Conservation (phyloP, 1,140 invertebrate genomes). For the Helicoverpa zea region DNA sequence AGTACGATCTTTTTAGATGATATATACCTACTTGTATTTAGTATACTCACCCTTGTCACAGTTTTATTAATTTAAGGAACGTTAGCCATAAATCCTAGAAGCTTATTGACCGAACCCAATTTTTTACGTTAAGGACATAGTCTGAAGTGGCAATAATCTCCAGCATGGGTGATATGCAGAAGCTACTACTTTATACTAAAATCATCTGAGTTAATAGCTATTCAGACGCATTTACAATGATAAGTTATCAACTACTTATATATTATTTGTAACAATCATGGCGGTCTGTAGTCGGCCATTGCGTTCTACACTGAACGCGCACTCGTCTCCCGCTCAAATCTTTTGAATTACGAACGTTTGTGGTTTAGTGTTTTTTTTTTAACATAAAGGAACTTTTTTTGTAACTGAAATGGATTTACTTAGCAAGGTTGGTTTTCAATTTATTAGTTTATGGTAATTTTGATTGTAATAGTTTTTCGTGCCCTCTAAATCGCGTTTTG, state of each 20-base stretch:
- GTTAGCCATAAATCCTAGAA: too few relatives aligned
- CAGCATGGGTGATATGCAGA: too few relatives aligned
- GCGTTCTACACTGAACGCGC: conserved; percentile 25
- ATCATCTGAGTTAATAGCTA: conserved; percentile 37
- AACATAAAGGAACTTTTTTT: not conserved
- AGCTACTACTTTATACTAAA: conserved; percentile 1
- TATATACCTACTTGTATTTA: too few relatives aligned
- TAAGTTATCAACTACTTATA: conserved; percentile 48
- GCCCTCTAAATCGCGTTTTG: conserved; percentile 17
- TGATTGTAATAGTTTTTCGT: conserved; percentile 4
- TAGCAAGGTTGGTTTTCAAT: conserved; percentile 45
- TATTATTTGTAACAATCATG: conserved; percentile 39
- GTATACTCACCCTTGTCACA: too few relatives aligned
- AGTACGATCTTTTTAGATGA: too few relatives aligned
- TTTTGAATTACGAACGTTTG: conserved; percentile 30
- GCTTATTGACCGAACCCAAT: too few relatives aligned
- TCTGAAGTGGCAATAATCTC: too few relatives aligned
- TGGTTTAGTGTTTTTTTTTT: conserved; percentile 42
- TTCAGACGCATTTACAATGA: conserved; percentile 38
- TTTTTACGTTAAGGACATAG: too few relatives aligned
- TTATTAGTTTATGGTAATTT: conserved; percentile 12
- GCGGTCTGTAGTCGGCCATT: conserved; percentile 45
- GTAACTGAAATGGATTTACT: conserved; percentile 49
- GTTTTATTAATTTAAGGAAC: too few relatives aligned
- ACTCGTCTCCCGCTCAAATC: conserved; percentile 32